Base-by-base conservation (phyloP, 2,888 invertebrate species). In the Scaptomyza polygonia region DNA sequence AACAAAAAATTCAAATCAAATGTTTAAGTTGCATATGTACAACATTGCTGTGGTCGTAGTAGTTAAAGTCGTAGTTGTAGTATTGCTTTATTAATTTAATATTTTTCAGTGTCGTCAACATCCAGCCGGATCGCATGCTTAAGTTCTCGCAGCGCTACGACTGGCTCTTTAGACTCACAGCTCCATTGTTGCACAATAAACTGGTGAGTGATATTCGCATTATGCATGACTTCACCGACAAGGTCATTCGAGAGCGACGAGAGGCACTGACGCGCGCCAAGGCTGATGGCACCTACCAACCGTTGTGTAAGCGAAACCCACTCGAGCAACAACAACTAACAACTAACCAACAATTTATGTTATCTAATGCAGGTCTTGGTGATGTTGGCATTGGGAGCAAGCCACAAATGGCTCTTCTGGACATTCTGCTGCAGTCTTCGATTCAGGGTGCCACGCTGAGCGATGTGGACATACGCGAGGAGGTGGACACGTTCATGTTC, bases 401-500 rank as follows among this genome's bases (percentile, higher is more conserved):
- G 77, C 94, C 93, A 74, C 93, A 93, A 77, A 92, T 94, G 76
- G 94, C 94, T 0, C 94, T 95, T 78, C 90, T 95, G 84, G 95
- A 95, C 91, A 89, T 95, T 32, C 89, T 95, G 12, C 88, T 95
- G 14, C 91, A 94, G 55, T 91, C 93, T 0, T 93, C 92, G 70
- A 91, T 93, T 5, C 92, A 94, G 59, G 94, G 94, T 0, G 79
- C 91, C 62, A 92, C 92, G 34, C 91, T 95, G 47, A 92, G 93
- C 4, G 93, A 94, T 61, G 91, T 93, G 12, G 93, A 93, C 57
- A 93, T 95, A 6, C 91, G 94, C 56, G 94, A 95, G 87, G 94
- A 95, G 91, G 94, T 95, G 0, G 94, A 95, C 69, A 95, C 95
- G 0, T 95, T 95, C 72, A 94, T 95, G 93, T 95, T 95, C 89